phyloP scores from a whole-genome alignment of 2,888 invertebrate species.

The Eucriotettix oculatus region DNA sequence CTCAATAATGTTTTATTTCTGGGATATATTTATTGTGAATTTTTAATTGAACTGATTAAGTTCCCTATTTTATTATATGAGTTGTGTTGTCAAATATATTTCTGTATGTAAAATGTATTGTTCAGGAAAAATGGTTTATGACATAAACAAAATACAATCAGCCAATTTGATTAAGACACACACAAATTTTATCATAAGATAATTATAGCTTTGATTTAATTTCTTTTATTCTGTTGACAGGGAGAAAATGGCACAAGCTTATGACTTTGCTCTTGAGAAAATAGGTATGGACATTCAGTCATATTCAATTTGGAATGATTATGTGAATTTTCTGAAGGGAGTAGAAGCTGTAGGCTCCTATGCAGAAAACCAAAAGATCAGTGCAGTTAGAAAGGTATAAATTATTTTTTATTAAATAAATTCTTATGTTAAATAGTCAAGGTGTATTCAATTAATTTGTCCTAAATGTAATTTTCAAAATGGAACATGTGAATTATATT shows the following conservation, averaged over 20 bases:
- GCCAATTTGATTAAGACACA: no score
- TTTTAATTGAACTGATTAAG: no score
- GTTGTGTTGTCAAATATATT: no score
- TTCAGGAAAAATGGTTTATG: no score
- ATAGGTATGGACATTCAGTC: conserved; percentile 98
- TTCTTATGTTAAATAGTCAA: not conserved
- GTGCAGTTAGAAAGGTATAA: conserved; percentile 81
- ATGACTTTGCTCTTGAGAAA: conserved; percentile 97
- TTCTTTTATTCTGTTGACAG: conserved; percentile 32
- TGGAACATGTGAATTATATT: no score
- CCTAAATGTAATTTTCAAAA: no score
- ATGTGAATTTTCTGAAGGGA: conserved; percentile 86
- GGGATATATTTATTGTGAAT: no score
- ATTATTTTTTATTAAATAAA: not conserved
- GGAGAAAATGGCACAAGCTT: conserved; percentile 99
- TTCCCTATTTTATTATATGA: no score
- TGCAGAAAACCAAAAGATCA: conserved; percentile 98
- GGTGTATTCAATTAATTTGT: not conserved
- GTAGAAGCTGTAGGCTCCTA: conserved; percentile 97
- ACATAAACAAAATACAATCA: no score
- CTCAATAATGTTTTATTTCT: no score
- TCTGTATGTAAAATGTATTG: no score
- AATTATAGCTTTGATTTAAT: not conserved
- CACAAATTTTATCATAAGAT: not conserved
- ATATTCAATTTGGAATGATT: conserved; percentile 94